These are phyloP conservation scores for Prorops nasuta DNA, from an alignment of 1,140 invertebrate genomes.

Conservation along the genomic window DNA sequence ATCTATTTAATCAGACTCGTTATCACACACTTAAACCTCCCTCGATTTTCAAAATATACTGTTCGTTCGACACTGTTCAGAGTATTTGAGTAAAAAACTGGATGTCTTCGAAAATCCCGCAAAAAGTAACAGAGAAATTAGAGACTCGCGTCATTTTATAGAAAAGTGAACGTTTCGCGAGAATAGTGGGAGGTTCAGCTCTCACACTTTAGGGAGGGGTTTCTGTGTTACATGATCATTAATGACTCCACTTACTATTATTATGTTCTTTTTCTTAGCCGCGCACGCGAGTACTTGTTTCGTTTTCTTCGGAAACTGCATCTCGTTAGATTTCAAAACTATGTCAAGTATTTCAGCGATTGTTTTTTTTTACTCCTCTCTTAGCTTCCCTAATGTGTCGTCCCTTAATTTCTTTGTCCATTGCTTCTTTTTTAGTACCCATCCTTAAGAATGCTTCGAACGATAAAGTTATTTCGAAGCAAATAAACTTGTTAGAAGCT, in stretches of 20 bases:
- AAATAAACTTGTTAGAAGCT: constrained; percentile 1
- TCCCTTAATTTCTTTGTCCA: too few species aligned
- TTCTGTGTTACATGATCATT: constrained; percentile 26
- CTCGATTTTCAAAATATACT: not conserved
- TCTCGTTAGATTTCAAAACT: too few species aligned
- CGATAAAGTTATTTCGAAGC: not conserved
- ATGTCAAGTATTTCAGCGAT: too few species aligned
- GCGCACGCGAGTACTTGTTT: constrained; percentile 10
- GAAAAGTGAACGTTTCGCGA: constrained; percentile 42
- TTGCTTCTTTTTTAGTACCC: not conserved
- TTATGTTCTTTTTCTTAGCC: constrained; percentile 17
- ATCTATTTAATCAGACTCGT: too few species aligned
- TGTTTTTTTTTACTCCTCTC: too few species aligned
- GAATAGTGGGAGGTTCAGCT: constrained; percentile 36
- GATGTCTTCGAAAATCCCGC: constrained; percentile 17
- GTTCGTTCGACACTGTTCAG: too few species aligned
- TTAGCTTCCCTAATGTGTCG: too few species aligned
- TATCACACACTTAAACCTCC: not conserved
- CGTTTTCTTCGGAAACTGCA: too few species aligned
- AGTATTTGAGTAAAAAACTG: too few species aligned
- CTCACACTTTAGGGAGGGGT: constrained; percentile 24
- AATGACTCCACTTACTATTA: constrained; percentile 19
- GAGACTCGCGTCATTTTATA: constrained; percentile 38
- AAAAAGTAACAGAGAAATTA: constrained; percentile 38
- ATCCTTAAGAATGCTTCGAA: not conserved